phyloP scores from a whole-genome alignment of 2,113 vertebrate genomes.

The Ginglymostoma cirratum region DNA sequence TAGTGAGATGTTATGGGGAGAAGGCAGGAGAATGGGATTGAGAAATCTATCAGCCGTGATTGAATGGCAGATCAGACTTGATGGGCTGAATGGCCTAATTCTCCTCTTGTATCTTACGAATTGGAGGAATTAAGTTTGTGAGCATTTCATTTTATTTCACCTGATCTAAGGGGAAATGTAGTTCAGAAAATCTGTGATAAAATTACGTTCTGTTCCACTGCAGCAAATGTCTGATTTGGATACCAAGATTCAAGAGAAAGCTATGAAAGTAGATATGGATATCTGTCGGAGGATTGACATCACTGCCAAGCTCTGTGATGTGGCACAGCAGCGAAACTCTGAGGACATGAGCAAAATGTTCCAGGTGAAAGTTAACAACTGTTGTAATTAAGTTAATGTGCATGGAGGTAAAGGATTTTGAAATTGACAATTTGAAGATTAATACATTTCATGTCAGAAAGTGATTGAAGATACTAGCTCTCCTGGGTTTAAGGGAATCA shows the following conservation, averaged over 20 bases:
- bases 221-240: slow-evolving; percentile 99
- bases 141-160: not conserved
- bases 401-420: not conserved
- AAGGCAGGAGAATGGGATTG: no score
- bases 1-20: no score
- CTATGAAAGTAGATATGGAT: slow-evolving; percentile 98
- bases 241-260: slow-evolving; percentile 96
- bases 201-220: slow-evolving; percentile 41
- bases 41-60: no score
- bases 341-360: slow-evolving; percentile 98
- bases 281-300: slow-evolving; percentile 98
- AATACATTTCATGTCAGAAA: not conserved
- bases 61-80: no score
- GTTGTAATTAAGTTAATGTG: slow-evolving; percentile 44
- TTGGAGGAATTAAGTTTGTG: not conserved
- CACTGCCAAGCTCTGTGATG: slow-evolving; percentile 96
- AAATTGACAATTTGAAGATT: not conserved
- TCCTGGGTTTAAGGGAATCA: not conserved
- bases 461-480: not conserved
- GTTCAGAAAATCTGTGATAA: not conserved
- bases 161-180: slow-evolving; percentile 36
- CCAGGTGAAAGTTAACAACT: slow-evolving; percentile 66
- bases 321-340: slow-evolving; percentile 96
- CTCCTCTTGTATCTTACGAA: no score
- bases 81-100: no score